Evolutionary conservation across 2,797 vertebrate genomes (phyloP).

Genomic region (Malacoctenus gilli): DNA sequence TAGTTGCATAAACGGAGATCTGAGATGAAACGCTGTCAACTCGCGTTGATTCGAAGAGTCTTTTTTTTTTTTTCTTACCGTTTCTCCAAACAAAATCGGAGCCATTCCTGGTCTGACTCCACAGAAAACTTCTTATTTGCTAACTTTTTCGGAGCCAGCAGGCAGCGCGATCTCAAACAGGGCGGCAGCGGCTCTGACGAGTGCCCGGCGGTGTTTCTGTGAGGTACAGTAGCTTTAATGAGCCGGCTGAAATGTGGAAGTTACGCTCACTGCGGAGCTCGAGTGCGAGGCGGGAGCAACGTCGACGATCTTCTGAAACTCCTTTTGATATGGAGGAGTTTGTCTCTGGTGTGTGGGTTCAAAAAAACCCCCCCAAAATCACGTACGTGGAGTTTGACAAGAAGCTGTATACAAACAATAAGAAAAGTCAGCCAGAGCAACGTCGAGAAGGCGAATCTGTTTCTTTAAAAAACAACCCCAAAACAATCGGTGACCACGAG

Average conservation of each 20-base stretch:
- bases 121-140: conserved; percentile 28
- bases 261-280: conserved; percentile 15
- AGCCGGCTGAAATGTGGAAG: conserved; percentile 26
- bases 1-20: no score
- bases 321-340: conserved; percentile 11
- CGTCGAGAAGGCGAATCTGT: not conserved
- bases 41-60: no score
- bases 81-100: not conserved
- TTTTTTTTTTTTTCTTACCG: not conserved
- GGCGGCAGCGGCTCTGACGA: conserved; percentile 25
- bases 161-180: conserved; percentile 14
- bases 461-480: not conserved
- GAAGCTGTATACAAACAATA: not conserved
- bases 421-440: not conserved
- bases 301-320: not conserved
- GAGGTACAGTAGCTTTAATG: conserved; percentile 32
- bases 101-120: conserved; percentile 31
- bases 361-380: not conserved
- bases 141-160: conserved; percentile 40
- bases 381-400: conserved; percentile 1
- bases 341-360: conserved; percentile 19
- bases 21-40: no score
- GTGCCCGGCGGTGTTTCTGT: conserved; percentile 15
- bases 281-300: conserved; percentile 26
- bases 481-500: no score